A percentile compares a stretch with the other conserved stretches of the same genome.
These are phyloP conservation scores for Arvicanthis niloticus DNA, from an alignment of 2,113 vertebrate species.

Conservation along the genomic window DNA sequence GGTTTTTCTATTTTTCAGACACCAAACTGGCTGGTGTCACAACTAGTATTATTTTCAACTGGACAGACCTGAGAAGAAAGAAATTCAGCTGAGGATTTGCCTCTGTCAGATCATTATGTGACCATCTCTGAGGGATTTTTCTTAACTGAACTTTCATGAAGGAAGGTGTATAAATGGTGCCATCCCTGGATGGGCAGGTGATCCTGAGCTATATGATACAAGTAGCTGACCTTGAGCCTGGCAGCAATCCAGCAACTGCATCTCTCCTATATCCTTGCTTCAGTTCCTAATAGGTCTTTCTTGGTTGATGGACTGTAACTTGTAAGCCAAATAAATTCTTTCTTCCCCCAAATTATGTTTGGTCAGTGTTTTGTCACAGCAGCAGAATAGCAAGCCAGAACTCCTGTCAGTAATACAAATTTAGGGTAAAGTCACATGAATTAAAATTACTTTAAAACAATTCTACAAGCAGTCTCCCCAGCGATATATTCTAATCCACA, in stretches of 20 bases:
- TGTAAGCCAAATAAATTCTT: neutral
- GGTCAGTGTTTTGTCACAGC: neutral
- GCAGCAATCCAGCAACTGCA: neutral
- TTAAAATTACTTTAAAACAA: neutral
- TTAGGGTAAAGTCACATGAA: neutral
- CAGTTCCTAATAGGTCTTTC: too few species aligned
- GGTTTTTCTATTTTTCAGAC: neutral
- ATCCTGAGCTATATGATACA: neutral
- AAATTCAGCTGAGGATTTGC: neutral
- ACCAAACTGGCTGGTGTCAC: accelerated
- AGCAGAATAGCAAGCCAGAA: neutral
- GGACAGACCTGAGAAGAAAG: neutral
- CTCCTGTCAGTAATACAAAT: neutral
- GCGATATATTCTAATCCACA: neutral
- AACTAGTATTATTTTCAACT: neutral
- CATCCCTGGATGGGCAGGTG: neutral
- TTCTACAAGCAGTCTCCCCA: neutral
- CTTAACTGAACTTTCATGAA: too few species aligned
- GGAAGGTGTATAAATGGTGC: neutral
- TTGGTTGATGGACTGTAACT: neutral
- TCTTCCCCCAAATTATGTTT: neutral
- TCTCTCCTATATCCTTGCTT: too few species aligned
- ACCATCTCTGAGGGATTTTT: neutral
- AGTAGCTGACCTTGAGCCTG: neutral
- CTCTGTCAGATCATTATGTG: too few species aligned